These are phyloP conservation scores for Actinia equina DNA, from an alignment of 64 coral and sea anemone species.

Conservation along the genomic window DNA sequence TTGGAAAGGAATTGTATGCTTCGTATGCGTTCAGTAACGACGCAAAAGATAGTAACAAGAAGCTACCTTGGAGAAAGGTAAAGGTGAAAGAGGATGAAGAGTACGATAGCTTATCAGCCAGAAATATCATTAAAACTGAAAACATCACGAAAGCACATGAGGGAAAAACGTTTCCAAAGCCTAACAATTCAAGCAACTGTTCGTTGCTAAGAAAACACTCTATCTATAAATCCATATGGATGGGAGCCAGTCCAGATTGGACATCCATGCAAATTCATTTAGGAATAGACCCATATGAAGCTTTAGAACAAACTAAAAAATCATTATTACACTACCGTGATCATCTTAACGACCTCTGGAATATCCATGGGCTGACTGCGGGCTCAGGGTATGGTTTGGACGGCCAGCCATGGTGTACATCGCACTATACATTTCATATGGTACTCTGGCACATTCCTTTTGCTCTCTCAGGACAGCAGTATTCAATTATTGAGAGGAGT, in stretches of 20 bases:
- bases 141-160: background rate
- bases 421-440: slow-evolving; percentile 85
- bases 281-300: slow-evolving; percentile 56
- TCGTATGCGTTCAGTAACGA: background rate
- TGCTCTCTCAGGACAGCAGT: slow-evolving; percentile 89
- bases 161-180: background rate
- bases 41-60: too few species aligned
- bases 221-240: slow-evolving; percentile 69
- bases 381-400: slow-evolving; percentile 74
- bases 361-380: slow-evolving; percentile 88
- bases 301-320: slow-evolving; percentile 68
- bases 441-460: slow-evolving; percentile 91
- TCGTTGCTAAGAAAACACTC: slow-evolving; percentile 7
- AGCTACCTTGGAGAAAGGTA: background rate
- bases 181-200: slow-evolving; percentile 33
- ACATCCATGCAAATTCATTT: slow-evolving; percentile 60
- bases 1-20: background rate
- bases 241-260: slow-evolving; percentile 82
- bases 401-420: slow-evolving; percentile 89
- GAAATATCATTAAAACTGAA: background rate
- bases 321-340: slow-evolving; percentile 72
- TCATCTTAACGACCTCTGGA: slow-evolving; percentile 85
- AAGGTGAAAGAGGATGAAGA: background rate
- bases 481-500: slow-evolving; percentile 51
- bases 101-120: background rate